Conservation (phyloP, 2,797 vertebrate species). For the Sarcoramphus papa region DNA sequence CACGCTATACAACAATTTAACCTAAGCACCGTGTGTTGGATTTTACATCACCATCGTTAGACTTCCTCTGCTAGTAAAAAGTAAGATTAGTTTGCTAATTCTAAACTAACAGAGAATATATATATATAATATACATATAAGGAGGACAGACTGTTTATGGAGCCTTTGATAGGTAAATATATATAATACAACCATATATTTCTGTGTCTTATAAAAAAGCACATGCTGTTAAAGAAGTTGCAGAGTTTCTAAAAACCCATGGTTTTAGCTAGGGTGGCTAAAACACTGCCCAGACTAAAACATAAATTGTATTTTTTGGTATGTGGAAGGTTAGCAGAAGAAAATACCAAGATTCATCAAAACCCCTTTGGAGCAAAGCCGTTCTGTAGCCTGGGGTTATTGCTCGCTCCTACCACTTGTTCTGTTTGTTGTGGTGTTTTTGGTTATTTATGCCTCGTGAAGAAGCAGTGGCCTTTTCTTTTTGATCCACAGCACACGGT, state of each 20-base stretch:
- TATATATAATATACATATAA: background rate
- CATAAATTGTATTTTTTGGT: background rate
- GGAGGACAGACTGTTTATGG: background rate
- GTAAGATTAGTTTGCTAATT: background rate
- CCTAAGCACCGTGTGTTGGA: background rate
- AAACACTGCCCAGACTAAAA: background rate
- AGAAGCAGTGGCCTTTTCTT: background rate
- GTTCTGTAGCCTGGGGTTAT: background rate
- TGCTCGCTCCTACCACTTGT: background rate
- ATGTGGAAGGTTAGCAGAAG: background rate
- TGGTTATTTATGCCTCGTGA: background rate
- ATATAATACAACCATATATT: background rate
- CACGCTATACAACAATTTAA: background rate
- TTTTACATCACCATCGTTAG: background rate
- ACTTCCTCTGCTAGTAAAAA: background rate
- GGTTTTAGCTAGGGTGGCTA: background rate
- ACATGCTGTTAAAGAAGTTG: background rate
- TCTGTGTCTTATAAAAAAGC: background rate
- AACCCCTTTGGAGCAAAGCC: background rate
- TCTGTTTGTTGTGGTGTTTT: background rate
- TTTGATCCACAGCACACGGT: background rate
- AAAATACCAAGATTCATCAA: background rate
- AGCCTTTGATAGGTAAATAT: background rate
- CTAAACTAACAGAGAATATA: background rate
- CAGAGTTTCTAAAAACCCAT: background rate